phyloP scores from a whole-genome alignment of 2,797 vertebrate species.

The Enteromius thamalakanensis region DNA sequence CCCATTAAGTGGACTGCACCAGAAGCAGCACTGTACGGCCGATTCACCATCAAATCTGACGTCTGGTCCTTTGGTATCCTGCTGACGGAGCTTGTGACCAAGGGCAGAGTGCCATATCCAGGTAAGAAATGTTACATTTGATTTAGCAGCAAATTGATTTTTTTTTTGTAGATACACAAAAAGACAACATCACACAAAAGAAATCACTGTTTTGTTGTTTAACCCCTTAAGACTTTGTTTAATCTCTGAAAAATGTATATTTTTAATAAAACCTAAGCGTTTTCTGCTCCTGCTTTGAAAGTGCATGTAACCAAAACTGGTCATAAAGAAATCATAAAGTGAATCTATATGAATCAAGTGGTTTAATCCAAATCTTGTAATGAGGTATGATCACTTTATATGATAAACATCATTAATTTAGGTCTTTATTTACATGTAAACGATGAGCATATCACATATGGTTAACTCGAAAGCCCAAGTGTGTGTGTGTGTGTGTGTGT shows the following conservation, averaged over 20 bases:
- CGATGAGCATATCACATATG: neutral
- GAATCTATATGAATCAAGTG: neutral
- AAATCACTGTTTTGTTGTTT: neutral
- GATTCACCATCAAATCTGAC: conserved; percentile 98
- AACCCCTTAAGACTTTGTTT: neutral
- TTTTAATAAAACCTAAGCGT: neutral
- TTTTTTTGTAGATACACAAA: neutral
- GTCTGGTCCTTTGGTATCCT: conserved; percentile 98
- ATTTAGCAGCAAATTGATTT: neutral
- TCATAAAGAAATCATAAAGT: neutral
- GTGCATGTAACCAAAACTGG: neutral
- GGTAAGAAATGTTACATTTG: conserved; percentile 72
- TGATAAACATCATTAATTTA: neutral
- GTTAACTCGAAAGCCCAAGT: neutral
- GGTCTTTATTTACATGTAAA: neutral
- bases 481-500: no score
- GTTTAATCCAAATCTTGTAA: neutral
- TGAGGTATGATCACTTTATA: neutral
- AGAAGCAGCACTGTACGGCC: conserved; percentile 92
- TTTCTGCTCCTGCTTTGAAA: neutral
- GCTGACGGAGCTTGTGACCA: conserved; percentile 95
- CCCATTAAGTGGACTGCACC: conserved; percentile 98
- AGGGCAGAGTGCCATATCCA: conserved; percentile 96
- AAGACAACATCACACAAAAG: neutral
- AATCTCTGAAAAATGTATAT: neutral